Evolutionary conservation across 2,888 invertebrate genomes (phyloP).

Genomic region (Gisinianus flammeolus): DNA sequence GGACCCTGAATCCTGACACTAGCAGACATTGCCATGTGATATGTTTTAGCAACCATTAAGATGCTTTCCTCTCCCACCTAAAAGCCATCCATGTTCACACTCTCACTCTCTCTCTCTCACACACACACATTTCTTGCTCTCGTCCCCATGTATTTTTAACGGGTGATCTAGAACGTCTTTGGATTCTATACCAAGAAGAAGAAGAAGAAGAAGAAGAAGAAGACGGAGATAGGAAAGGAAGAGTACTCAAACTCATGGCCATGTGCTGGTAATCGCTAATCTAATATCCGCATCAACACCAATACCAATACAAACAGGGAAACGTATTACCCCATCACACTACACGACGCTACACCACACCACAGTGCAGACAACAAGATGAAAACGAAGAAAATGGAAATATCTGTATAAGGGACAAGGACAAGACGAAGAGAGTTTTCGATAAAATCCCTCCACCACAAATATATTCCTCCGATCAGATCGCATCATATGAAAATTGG

Average conservation of each 20-base stretch:
- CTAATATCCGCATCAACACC: not conserved
- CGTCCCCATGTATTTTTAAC: not conserved
- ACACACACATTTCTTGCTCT: not conserved
- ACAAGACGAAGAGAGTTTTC: too few species aligned
- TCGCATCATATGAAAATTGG: not conserved
- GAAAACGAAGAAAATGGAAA: too few species aligned
- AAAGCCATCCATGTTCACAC: not conserved
- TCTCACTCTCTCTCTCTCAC: not conserved
- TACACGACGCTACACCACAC: too few species aligned
- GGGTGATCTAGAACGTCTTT: not conserved
- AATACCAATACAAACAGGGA: not conserved
- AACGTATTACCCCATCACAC: too few species aligned
- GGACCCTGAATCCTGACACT: conserved; percentile 9
- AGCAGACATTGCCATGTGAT: conserved; percentile 13
- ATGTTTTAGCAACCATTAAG: conserved; percentile 14
- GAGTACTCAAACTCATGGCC: not conserved
- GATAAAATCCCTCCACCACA: too few species aligned
- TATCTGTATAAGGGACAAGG: too few species aligned
- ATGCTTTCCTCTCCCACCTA: not conserved
- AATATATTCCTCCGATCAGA: not conserved
- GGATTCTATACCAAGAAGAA: not conserved
- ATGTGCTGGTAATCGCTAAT: not conserved
- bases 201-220: not conserved
- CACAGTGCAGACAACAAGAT: too few species aligned
- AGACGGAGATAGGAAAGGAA: not conserved